Percentiles rank a stretch among this genome's conserved stretches.
Evolutionary conservation across 2,797 vertebrate genomes (phyloP).

Genomic region (Apogon hyalosoma): DNA sequence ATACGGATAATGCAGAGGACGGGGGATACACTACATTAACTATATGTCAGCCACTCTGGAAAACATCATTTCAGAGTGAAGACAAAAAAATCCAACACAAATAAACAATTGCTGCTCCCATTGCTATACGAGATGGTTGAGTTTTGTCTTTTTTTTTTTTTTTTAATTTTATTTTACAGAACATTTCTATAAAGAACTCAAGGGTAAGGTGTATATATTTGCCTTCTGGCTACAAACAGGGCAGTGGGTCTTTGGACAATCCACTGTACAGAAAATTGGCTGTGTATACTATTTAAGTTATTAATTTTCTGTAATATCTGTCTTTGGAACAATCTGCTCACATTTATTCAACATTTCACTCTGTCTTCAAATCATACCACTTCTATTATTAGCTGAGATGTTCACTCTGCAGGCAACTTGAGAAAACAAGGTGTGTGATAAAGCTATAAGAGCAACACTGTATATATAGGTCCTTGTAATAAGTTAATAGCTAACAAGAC

Average conservation of each 20-base stretch:
- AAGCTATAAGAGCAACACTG: too few relatives aligned
- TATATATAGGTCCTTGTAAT: too few relatives aligned
- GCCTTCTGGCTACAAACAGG: slow-evolving; percentile 34
- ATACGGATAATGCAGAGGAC: slow-evolving; percentile 69
- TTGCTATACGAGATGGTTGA: slow-evolving; percentile 43
- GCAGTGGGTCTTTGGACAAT: slow-evolving; percentile 21
- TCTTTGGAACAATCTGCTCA: too few relatives aligned
- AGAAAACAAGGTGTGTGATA: too few relatives aligned
- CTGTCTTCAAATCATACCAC: too few relatives aligned
- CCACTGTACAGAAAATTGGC: not conserved
- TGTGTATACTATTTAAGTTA: too few relatives aligned
- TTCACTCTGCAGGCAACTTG: too few relatives aligned
- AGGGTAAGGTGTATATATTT: slow-evolving; percentile 5
- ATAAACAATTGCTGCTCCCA: slow-evolving; percentile 63
- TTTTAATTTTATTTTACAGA: slow-evolving; percentile 17
- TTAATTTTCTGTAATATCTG: too few relatives aligned
- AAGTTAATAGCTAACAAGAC: too few relatives aligned
- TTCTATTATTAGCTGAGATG: too few relatives aligned
- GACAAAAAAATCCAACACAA: slow-evolving; percentile 51
- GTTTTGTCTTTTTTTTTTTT: slow-evolving; percentile 47
- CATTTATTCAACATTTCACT: too few relatives aligned
- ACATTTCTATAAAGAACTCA: slow-evolving; percentile 41
- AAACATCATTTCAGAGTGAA: slow-evolving; percentile 65
- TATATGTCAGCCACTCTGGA: slow-evolving; percentile 73
- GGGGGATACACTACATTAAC: slow-evolving; percentile 75